Conservation (phyloP, 1,140 invertebrate species). For the Drosophila nasuta region DNA sequence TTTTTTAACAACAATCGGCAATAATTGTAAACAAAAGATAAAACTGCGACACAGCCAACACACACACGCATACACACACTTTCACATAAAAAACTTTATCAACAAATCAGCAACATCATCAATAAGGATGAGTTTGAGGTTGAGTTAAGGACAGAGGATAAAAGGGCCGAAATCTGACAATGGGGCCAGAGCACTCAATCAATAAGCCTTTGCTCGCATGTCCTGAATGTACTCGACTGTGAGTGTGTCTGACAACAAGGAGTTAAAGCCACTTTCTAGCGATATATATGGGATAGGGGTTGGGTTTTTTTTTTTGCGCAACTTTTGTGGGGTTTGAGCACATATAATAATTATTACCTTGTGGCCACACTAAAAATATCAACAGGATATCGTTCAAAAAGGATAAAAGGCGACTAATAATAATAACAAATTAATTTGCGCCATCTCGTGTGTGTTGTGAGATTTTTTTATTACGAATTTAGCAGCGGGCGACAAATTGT, state of each 20-base stretch:
- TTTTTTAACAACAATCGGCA: constrained; percentile 27
- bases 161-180: constrained; percentile 23
- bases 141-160: constrained; percentile 8
- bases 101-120: constrained; percentile 48
- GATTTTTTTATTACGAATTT: constrained; percentile 75
- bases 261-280: constrained; percentile 23
- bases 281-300: constrained; percentile 11
- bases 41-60: constrained; percentile 22
- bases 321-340: constrained; percentile 21
- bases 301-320: not conserved
- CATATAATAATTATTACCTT: constrained; percentile 61
- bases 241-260: constrained; percentile 27
- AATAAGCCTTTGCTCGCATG: constrained; percentile 39
- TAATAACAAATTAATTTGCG: constrained; percentile 68
- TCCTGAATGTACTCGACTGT: constrained; percentile 4
- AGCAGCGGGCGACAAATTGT: constrained; percentile 75
- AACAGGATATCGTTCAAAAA: constrained; percentile 60
- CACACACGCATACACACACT: not conserved
- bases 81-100: constrained; percentile 32
- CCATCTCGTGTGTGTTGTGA: constrained; percentile 48
- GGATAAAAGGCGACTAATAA: constrained; percentile 59
- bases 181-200: constrained; percentile 55
- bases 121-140: constrained; percentile 32
- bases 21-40: constrained; percentile 61
- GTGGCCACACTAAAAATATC: constrained; percentile 64